These are phyloP conservation scores for Coregonus suidteri DNA, from an alignment of 2,797 vertebrate species.

Conservation along the genomic window DNA sequence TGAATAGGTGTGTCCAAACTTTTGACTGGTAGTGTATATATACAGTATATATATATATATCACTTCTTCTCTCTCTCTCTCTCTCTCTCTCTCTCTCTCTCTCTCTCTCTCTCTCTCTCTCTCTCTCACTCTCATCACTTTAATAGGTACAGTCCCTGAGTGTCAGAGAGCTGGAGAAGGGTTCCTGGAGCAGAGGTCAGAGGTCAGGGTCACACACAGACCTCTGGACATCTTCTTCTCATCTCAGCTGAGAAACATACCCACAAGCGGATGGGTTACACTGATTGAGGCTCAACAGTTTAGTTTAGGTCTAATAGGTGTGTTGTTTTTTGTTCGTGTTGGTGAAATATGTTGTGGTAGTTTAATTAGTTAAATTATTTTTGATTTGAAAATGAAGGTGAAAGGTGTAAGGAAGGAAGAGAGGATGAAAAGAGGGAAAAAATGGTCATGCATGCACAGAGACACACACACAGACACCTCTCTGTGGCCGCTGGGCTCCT, in stretches of 20 bases:
- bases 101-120: not conserved
- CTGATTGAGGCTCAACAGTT: too few relatives aligned
- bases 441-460: not conserved
- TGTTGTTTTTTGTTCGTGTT: not conserved
- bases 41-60: too few relatives aligned
- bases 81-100: too few relatives aligned
- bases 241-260: not conserved
- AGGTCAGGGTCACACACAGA: not conserved
- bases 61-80: too few relatives aligned
- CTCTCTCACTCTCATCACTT: not conserved
- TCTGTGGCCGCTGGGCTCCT: constrained; percentile 46
- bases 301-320: too few relatives aligned
- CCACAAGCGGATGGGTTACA: not conserved
- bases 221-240: not conserved
- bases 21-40: too few relatives aligned
- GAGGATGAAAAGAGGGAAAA: not conserved
- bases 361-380: not conserved
- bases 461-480: constrained; percentile 1
- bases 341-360: not conserved
- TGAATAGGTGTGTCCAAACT: too few relatives aligned
- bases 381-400: not conserved
- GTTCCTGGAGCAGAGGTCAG: not conserved
- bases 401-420: not conserved
- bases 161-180: not conserved
- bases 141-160: not conserved